phyloP scores from a whole-genome alignment of 2,797 vertebrate species.

The Sciurus carolinensis region DNA sequence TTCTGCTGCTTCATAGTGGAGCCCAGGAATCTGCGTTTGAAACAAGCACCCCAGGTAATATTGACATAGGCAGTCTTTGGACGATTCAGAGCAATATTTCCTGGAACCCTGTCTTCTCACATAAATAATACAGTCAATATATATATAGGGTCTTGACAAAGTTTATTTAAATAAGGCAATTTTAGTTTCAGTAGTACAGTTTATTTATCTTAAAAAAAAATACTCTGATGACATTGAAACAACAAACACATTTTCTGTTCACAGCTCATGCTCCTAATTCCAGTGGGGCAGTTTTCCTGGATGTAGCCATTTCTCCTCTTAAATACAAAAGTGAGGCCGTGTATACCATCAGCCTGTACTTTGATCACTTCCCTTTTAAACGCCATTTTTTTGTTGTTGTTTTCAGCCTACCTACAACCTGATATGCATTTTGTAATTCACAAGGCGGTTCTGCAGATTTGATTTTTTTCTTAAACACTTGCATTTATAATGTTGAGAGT shows the following conservation, averaged over 20 bases:
- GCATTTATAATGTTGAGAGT: background rate
- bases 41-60: background rate
- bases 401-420: background rate
- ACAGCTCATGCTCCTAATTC: background rate
- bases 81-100: background rate
- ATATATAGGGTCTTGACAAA: background rate
- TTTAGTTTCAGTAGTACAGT: conserved; percentile 35
- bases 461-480: background rate
- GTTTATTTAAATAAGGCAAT: conserved; percentile 14
- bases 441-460: background rate
- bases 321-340: background rate
- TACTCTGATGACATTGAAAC: background rate
- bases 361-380: background rate
- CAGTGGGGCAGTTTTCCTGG: background rate
- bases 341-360: background rate
- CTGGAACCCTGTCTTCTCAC: background rate
- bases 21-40: background rate
- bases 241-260: background rate
- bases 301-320: too few relatives aligned
- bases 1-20: background rate
- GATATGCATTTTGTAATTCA: background rate
- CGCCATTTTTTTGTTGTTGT: conserved; percentile 29
- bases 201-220: conserved; percentile 24
- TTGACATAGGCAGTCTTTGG: background rate
- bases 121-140: background rate